Base-by-base conservation (phyloP, 2,888 invertebrate genomes). In the Pristionchus exspectatus region DNA sequence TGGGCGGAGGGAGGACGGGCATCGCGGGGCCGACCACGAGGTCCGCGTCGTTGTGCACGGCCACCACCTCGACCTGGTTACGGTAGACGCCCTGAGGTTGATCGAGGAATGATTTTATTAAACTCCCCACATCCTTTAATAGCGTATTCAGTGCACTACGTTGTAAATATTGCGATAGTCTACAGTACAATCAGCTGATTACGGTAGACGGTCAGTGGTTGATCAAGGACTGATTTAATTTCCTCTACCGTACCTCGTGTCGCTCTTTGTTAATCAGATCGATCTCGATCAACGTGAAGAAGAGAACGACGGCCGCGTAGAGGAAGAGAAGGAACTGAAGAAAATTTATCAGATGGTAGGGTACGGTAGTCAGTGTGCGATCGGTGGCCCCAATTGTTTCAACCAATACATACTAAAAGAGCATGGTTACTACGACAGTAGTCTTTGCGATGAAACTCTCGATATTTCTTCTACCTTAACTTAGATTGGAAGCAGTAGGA, bases 21-120 rank as follows among this genome's bases (percentile, higher is more conserved):
- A n/a, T 44, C n/a, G n/a, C 81, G 12, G 81, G 50, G 7, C 81
- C 81, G n/a, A 81, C 81, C n/a, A 81, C 81, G 50, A 54, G 54
- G 50, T 50, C 81, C 50, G n/a, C 81, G 50, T 81, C 50, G 27
- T 81, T 54, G 74, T 24, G 24, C 24, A 30, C 18, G 10, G 38
- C 44, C 33, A 77, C 24, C 21, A 30, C 30, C 24, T 38, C 74
- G n/a, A 50, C 7, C 50, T 54, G 81, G 50, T 81, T 81, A 81
- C 81, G 50, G 81, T 50, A 38, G 18, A 16, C 81, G 50, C 50
- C 50, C 81, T 81, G 81, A 44, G 33, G 2, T 2, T 18, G 50
- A 81, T 81, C 54, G 81, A 54, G 30, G 14, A 81, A 10, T 81
- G 81, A 27, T n/a, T 50, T 81, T 50, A 24, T 50, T 44, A 44